These are phyloP conservation scores for Arion vulgaris DNA, from an alignment of 1,140 invertebrate species.

Conservation along the genomic window DNA sequence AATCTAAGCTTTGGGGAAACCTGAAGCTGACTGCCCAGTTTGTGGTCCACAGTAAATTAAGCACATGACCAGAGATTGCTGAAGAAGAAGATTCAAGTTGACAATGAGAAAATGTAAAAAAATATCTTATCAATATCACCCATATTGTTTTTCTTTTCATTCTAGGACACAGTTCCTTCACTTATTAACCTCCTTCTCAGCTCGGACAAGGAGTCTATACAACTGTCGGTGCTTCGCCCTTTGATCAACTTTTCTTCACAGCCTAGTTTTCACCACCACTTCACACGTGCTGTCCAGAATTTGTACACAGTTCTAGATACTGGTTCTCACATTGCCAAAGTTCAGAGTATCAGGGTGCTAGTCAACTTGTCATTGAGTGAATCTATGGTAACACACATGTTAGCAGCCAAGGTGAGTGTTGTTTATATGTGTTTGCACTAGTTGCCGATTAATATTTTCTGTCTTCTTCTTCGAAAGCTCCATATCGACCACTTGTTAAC, in stretches of 20 bases:
- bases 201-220: conserved; percentile 53
- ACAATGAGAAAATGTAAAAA: no score
- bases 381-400: conserved; percentile 78
- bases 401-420: conserved; percentile 77
- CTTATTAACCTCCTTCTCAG: conserved; percentile 61
- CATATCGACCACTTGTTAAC: no score
- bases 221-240: conserved; percentile 65
- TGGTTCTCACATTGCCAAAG: conserved; percentile 52
- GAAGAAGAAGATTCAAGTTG: no score
- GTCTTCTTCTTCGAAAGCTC: no score
- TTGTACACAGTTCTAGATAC: conserved; percentile 60
- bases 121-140: no score
- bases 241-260: conserved; percentile 68
- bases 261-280: conserved; percentile 60
- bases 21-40: no score
- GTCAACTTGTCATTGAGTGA: conserved; percentile 80
- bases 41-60: no score
- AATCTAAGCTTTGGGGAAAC: no score
- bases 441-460: no score
- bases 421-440: background rate
- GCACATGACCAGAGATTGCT: no score
- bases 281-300: conserved; percentile 59
- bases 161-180: conserved; percentile 59
- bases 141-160: background rate
- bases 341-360: conserved; percentile 78